phyloP scores from a whole-genome alignment of 2,113 vertebrate genomes.

The Tonatia bakeri region DNA sequence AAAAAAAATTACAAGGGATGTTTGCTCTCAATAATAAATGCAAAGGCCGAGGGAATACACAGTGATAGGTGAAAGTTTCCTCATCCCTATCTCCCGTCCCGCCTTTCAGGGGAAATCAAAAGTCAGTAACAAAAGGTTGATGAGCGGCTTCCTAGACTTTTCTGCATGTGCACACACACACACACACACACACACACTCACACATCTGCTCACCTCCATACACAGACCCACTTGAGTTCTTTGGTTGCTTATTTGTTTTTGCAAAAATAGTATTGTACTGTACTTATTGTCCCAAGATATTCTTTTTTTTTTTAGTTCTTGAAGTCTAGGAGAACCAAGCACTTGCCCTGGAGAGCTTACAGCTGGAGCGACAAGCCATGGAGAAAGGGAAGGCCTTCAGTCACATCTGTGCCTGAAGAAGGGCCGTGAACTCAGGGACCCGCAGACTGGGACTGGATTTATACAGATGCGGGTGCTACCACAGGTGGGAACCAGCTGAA shows the following conservation, averaged over 20 bases:
- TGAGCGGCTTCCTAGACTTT: background rate
- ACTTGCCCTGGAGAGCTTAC: background rate
- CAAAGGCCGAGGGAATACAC: background rate
- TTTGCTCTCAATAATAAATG: background rate
- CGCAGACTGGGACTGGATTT: background rate
- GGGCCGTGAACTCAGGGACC: background rate
- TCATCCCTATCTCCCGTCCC: background rate
- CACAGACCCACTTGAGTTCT: background rate
- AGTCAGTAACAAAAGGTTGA: background rate
- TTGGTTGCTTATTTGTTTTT: background rate
- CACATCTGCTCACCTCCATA: too few species aligned
- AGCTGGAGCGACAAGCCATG: fast-evolving
- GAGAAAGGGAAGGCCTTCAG: background rate
- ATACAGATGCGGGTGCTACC: background rate
- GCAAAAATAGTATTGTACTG: background rate
- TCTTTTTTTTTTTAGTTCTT: background rate
- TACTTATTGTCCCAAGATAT: background rate
- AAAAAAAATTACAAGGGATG: background rate
- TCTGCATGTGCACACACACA: background rate
- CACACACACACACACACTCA: background rate
- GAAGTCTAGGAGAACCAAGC: background rate
- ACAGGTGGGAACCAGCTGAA: background rate
- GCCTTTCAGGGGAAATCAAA: background rate
- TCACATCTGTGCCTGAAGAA: background rate
- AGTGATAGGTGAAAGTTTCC: background rate